Evolutionary conservation across 1,140 invertebrate genomes (phyloP).

Genomic region (Formica selysi): DNA sequence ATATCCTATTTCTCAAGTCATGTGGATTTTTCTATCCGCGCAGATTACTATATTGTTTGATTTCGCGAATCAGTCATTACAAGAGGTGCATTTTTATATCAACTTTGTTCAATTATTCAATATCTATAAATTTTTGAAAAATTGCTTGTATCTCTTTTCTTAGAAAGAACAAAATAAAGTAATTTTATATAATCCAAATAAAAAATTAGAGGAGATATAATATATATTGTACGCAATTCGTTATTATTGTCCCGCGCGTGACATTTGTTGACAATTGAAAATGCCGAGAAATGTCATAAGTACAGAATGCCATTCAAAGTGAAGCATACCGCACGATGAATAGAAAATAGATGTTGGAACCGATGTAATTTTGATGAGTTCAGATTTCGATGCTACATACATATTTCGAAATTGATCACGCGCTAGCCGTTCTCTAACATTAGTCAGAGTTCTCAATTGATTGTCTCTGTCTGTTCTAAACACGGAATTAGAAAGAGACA

Average conservation of each 20-base stretch:
- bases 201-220: too few relatives aligned
- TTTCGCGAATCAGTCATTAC: not conserved
- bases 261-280: not conserved
- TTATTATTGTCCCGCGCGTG: not conserved
- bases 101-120: not conserved
- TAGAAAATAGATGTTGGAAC: conserved; percentile 2
- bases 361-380: not conserved
- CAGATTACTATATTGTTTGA: not conserved
- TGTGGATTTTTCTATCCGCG: not conserved
- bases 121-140: too few relatives aligned
- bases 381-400: not conserved
- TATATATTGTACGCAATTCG: too few relatives aligned
- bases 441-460: conserved; percentile 8
- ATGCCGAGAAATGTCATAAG: conserved; percentile 4
- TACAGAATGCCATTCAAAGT: not conserved
- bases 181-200: too few relatives aligned
- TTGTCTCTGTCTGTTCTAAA: not conserved
- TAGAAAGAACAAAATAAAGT: too few relatives aligned
- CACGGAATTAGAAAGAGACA: conserved; percentile 27
- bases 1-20: not conserved
- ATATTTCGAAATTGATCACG: not conserved
- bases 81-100: not conserved
- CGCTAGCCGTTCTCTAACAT: not conserved
- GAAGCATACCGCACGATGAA: not conserved
- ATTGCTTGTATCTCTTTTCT: too few relatives aligned